phyloP scores from a whole-genome alignment of 2,113 vertebrate genomes.

The Channa maculata region DNA sequence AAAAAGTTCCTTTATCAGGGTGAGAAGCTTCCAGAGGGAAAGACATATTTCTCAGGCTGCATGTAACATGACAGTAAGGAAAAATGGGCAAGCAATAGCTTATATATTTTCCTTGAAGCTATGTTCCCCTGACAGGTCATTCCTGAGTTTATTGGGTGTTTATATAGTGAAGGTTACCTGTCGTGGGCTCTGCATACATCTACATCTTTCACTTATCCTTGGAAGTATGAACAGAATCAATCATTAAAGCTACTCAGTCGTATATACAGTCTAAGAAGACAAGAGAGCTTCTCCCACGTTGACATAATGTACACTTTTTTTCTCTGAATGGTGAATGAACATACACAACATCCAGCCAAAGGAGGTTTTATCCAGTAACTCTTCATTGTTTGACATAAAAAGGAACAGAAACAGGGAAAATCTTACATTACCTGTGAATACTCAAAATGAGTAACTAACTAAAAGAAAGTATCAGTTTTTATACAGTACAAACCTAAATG shows the following conservation, averaged over 20 bases:
- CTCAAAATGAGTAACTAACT: not conserved
- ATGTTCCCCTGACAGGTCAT: slow-evolving; percentile 10
- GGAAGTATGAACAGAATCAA: not conserved
- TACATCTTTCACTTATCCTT: slow-evolving; percentile 14
- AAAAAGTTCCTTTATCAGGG: slow-evolving; percentile 20
- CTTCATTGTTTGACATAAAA: no score
- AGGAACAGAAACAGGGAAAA: no score
- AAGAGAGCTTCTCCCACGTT: not conserved
- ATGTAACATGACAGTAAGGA: slow-evolving; percentile 23
- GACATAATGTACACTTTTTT: no score
- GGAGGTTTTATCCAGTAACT: no score
- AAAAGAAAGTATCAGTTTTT: not conserved
- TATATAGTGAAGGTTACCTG: slow-evolving; percentile 5
- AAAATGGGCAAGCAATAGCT: slow-evolving; percentile 1
- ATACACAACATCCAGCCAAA: no score
- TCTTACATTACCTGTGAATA: no score
- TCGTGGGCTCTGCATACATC: not conserved
- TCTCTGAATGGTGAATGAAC: no score
- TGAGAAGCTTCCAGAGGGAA: slow-evolving; percentile 19
- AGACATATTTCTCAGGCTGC: slow-evolving; percentile 30
- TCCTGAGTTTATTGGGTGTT: slow-evolving; percentile 2
- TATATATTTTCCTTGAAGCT: slow-evolving; percentile 40
- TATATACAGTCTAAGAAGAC: not conserved
- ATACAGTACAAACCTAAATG: no score
- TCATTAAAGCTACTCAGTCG: not conserved